Evolutionary conservation across 2,113 vertebrate genomes (phyloP).

Genomic region (Python bivittatus): DNA sequence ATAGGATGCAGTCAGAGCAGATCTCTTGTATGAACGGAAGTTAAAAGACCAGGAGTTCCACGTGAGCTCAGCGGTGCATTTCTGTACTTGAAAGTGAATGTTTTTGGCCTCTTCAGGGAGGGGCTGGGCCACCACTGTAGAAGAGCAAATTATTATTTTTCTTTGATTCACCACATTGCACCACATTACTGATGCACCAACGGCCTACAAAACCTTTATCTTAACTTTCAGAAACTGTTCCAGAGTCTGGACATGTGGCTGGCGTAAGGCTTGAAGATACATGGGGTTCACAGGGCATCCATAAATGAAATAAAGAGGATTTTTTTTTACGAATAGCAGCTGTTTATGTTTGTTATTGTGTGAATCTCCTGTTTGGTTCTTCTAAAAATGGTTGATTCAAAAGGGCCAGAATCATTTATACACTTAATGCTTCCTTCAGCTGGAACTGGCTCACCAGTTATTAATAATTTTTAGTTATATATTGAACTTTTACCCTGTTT

Average conservation of each 20-base stretch:
- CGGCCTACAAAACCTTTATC: constrained; percentile 11
- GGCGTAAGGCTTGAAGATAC: constrained; percentile 10
- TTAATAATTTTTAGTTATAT: no score
- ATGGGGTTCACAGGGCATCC: constrained; percentile 37
- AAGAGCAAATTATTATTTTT: background rate
- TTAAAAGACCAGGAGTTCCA: background rate
- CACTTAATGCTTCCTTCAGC: background rate
- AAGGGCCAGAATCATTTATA: background rate
- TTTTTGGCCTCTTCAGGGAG: no score
- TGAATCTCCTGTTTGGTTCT: accelerated
- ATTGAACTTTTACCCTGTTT: no score
- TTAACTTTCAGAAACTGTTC: constrained; percentile 63
- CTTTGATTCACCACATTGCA: no score
- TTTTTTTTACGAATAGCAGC: background rate
- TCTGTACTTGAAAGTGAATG: no score
- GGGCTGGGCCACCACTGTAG: background rate
- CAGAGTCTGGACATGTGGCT: constrained; percentile 37
- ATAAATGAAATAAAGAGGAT: constrained; percentile 52
- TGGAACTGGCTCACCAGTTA: background rate
- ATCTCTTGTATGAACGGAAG: no score
- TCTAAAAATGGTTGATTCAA: background rate
- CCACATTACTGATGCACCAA: background rate
- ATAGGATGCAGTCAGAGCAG: no score
- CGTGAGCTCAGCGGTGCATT: background rate
- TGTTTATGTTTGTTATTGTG: background rate